These are phyloP conservation scores for Pheosia gnoma DNA, from an alignment of 2,888 invertebrate species.

Conservation along the genomic window DNA sequence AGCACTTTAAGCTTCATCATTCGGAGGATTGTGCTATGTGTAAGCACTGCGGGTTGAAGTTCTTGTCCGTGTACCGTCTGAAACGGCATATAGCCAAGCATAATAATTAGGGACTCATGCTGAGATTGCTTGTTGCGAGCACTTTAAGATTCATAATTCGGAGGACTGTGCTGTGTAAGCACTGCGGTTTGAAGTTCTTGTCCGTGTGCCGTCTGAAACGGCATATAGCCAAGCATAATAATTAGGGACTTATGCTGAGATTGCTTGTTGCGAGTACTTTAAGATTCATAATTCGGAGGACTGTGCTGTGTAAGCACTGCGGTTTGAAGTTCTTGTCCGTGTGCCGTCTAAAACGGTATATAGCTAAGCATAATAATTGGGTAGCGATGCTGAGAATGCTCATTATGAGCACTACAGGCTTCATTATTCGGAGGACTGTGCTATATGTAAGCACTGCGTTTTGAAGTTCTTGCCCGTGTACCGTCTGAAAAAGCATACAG, in stretches of 20 bases:
- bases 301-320: slow-evolving; percentile 71
- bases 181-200: slow-evolving; percentile 71
- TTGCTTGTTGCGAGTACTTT: slow-evolving; percentile 69
- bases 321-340: slow-evolving; percentile 68
- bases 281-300: slow-evolving; percentile 70
- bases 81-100: slow-evolving; percentile 70
- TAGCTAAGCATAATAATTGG: slow-evolving; percentile 59
- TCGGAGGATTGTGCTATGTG: slow-evolving; percentile 68
- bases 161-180: slow-evolving; percentile 70
- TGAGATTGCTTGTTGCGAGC: slow-evolving; percentile 67
- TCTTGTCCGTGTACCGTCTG: slow-evolving; percentile 62
- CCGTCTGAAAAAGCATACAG: slow-evolving; percentile 66
- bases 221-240: slow-evolving; percentile 65
- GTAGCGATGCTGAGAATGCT: slow-evolving; percentile 42
- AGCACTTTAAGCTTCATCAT: slow-evolving; percentile 70
- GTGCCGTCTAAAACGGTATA: slow-evolving; percentile 66
- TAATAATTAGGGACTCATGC: slow-evolving; percentile 28
- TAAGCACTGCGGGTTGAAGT: slow-evolving; percentile 72
- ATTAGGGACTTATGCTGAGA: slow-evolving; percentile 37
- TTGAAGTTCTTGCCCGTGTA: slow-evolving; percentile 67
- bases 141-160: slow-evolving; percentile 70
- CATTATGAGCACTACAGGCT: slow-evolving; percentile 73
- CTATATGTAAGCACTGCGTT: slow-evolving; percentile 70
- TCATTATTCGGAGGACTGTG: slow-evolving; percentile 69
- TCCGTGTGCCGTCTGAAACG: slow-evolving; percentile 65